These are phyloP conservation scores for Columbina picui DNA, from an alignment of 2,113 vertebrate genomes.

Conservation along the genomic window DNA sequence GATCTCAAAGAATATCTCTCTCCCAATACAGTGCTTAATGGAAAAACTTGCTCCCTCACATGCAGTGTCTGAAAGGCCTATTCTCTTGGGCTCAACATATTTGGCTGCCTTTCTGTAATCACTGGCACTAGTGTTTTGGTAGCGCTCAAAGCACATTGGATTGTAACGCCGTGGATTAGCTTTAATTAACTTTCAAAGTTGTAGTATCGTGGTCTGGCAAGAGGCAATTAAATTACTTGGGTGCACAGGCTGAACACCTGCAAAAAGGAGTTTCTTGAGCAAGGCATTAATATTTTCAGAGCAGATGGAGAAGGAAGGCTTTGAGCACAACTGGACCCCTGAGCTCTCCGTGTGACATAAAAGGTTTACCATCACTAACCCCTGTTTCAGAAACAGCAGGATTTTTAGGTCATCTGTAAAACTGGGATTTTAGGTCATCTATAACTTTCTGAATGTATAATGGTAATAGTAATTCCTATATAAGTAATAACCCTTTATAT, in stretches of 20 bases:
- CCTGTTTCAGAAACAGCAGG: neutral
- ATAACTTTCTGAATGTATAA: neutral
- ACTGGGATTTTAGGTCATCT: neutral
- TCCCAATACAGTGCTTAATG: neutral
- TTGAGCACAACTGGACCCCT: neutral
- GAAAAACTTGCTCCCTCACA: neutral
- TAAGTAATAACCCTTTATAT: neutral
- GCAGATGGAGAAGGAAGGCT: neutral
- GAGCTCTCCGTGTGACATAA: neutral
- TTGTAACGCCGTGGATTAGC: neutral
- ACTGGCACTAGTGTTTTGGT: neutral
- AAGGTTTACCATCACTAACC: neutral
- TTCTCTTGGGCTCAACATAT: neutral
- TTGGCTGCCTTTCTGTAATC: neutral
- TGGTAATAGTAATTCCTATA: neutral
- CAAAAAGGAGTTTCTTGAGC: neutral
- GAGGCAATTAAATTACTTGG: neutral
- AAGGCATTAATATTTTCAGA: neutral
- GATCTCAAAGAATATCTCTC: neutral
- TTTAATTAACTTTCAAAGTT: neutral
- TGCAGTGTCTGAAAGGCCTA: neutral
- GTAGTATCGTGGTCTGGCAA: neutral
- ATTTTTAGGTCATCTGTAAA: neutral
- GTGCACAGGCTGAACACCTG: neutral
- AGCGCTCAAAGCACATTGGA: neutral